Base-by-base conservation (phyloP, 2,113 vertebrate species). In the Nymphicus hollandicus region DNA sequence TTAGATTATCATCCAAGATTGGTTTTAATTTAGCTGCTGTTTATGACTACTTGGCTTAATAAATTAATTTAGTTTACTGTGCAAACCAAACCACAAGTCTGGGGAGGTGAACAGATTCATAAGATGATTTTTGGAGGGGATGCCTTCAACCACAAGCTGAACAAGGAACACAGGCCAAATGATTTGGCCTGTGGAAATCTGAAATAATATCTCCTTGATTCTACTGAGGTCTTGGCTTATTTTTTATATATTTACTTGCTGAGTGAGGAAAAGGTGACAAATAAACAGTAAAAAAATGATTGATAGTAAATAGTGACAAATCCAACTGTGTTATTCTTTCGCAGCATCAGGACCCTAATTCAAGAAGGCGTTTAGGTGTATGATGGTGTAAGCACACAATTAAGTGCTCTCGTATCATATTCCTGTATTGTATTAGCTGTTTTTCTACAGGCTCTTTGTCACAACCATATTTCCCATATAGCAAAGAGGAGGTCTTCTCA, bases 11-110 rank as follows among this genome's bases (percentile, higher is more conserved):
- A 55, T 22, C 76, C 4, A 1, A 74, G 35, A 96, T 71, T 56
- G 37, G 64, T 81, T 88, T 76, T 64, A 41, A 93, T 88, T 95
- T 93, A 91, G 56, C 83, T 88, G 68, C 69, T 91, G 16, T 91
- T 93, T 89, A 69, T 76, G 83, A 78, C 60, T 84, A 47, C 41
- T 69, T 68, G 12, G 39, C 64, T 91, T 91, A 81, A 86, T 78
- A 81, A 92, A 94, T 63, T 81, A 86, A 93, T 86, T 91, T 83
- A 47, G 28, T 90, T 91, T 92, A 53, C 81, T 72, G 44, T 81
- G 73, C 65, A 89, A 96, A 92, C 88, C 93, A 94, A 94, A 44
- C 80, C 56, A 24, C 73, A 63, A 79, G 61, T 29, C 80, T 89
- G 31, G 44, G 44, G 64, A 92, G 47, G 77, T 79, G 72, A 92